Evolutionary conservation across 2,113 vertebrate species (phyloP).

Genomic region (Scomber japonicus): DNA sequence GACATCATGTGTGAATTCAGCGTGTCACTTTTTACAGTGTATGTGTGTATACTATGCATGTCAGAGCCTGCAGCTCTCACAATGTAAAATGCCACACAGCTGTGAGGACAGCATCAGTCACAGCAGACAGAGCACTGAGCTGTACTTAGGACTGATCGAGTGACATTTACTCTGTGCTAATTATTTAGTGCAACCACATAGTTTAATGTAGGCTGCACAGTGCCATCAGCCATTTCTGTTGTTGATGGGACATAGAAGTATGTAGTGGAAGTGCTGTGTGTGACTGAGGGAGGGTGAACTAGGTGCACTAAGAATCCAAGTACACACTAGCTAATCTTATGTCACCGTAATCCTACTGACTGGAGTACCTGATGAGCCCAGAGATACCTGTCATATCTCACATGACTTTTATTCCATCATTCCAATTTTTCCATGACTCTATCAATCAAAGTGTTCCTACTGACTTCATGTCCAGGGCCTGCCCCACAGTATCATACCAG

Average conservation of each 20-base stretch:
- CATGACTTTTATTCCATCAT: no score
- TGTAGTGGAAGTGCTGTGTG: neutral
- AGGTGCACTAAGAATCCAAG: no score
- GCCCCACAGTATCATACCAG: no score
- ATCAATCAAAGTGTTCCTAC: no score
- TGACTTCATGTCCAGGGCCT: no score
- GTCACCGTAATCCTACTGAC: no score
- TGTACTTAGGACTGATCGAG: no score
- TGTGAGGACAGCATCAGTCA: neutral
- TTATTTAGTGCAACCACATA: neutral
- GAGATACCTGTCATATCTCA: no score
- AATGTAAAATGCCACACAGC: conserved; percentile 23
- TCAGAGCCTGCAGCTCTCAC: neutral
- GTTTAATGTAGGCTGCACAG: no score
- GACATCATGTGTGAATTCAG: conserved; percentile 7
- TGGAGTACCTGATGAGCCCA: no score
- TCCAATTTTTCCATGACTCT: no score
- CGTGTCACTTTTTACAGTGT: neutral
- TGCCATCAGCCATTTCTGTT: neutral
- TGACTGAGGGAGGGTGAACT: neutral
- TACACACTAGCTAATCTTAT: no score
- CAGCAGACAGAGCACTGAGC: neutral
- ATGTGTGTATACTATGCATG: neutral
- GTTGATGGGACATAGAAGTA: neutral
- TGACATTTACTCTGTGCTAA: conserved; percentile 17